These are phyloP conservation scores for Odontesthes bonariensis DNA, from an alignment of 2,113 vertebrate genomes.

Conservation along the genomic window DNA sequence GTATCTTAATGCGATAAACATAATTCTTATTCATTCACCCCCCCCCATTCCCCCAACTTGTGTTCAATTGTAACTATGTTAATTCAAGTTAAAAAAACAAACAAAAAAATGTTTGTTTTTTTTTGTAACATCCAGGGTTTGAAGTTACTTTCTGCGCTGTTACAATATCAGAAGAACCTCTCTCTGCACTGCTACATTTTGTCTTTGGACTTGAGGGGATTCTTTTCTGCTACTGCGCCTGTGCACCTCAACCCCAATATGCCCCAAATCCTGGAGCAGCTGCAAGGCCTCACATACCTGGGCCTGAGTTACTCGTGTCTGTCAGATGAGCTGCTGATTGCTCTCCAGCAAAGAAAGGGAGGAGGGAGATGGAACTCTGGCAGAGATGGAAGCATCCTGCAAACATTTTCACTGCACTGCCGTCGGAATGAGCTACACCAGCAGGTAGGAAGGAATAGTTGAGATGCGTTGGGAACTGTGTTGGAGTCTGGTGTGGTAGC, in stretches of 20 bases:
- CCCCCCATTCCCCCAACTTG: background rate
- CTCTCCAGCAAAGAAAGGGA: slow-evolving; percentile 12
- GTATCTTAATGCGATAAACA: background rate
- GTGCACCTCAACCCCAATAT: background rate
- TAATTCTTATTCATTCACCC: background rate
- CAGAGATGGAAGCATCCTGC: background rate
- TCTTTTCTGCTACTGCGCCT: background rate
- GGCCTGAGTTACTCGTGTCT: slow-evolving; percentile 43
- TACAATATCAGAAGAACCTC: background rate
- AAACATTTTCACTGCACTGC: slow-evolving; percentile 34
- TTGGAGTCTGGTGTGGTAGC: background rate
- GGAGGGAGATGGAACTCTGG: background rate
- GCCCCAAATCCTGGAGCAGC: background rate
- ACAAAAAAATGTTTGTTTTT: background rate
- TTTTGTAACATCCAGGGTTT: slow-evolving; percentile 17
- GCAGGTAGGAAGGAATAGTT: slow-evolving; percentile 22
- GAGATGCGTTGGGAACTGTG: background rate
- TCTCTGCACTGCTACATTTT: background rate
- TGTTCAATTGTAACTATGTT: background rate
- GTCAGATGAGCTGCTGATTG: slow-evolving; percentile 34
- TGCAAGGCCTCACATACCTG: slow-evolving; percentile 31
- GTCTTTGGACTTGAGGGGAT: slow-evolving; percentile 27
- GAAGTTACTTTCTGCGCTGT: slow-evolving; percentile 30
- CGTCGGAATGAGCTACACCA: slow-evolving; percentile 6
- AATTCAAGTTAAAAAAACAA: background rate